These are phyloP conservation scores for Mesitornis unicolor DNA, from an alignment of 2,113 vertebrate species.

Conservation along the genomic window DNA sequence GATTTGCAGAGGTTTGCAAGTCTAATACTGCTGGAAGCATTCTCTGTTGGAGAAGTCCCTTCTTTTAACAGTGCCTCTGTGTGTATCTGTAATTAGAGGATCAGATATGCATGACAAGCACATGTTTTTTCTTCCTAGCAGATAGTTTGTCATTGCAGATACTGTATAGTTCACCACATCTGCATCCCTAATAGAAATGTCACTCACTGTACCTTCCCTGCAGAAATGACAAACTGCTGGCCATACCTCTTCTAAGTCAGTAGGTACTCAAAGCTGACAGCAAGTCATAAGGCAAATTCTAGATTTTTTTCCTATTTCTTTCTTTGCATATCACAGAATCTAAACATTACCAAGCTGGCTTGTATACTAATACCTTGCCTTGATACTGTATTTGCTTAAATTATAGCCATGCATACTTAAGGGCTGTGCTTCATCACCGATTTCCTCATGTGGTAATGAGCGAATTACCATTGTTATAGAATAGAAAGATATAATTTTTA, in stretches of 20 bases:
- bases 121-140: background rate
- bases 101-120: background rate
- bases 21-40: background rate
- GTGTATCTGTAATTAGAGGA: background rate
- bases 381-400: background rate
- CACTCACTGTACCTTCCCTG: background rate
- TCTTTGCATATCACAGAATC: background rate
- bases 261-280: background rate
- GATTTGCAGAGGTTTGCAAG: background rate
- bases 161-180: background rate
- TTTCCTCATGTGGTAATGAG: background rate
- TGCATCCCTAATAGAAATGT: background rate
- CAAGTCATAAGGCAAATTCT: background rate
- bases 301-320: background rate
- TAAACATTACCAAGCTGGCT: background rate
- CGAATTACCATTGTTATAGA: background rate
- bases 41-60: background rate
- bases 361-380: background rate
- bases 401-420: background rate
- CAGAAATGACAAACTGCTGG: background rate
- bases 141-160: constrained; percentile 4
- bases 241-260: background rate
- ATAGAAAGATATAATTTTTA: background rate
- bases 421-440: background rate
- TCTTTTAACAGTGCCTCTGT: background rate